These are phyloP conservation scores for Ypsolopha scabrella DNA, from an alignment of 2,888 invertebrate species.

Conservation along the genomic window DNA sequence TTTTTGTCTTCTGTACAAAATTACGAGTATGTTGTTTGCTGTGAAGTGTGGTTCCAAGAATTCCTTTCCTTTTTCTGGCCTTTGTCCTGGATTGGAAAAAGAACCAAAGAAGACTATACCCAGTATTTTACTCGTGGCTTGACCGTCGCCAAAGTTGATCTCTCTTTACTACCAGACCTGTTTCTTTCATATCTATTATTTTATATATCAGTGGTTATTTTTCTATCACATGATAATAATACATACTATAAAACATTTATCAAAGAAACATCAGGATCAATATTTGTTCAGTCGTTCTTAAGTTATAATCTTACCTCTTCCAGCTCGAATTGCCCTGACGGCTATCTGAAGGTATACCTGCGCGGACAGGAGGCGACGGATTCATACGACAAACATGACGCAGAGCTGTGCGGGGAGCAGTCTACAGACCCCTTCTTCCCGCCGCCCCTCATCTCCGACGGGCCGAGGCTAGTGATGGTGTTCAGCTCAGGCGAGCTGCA, in stretches of 20 bases:
- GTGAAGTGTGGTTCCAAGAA: not conserved
- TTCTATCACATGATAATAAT: too few relatives aligned
- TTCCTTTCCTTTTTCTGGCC: too few relatives aligned
- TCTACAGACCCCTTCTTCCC: constrained; percentile 70
- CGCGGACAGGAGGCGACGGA: constrained; percentile 94
- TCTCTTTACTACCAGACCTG: too few relatives aligned
- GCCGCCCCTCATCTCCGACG: constrained; percentile 87
- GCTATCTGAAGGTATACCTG: constrained; percentile 90
- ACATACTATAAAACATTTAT: too few relatives aligned
- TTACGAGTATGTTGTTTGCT: not conserved
- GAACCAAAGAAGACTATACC: too few relatives aligned
- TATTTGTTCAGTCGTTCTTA: not conserved
- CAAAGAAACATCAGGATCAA: too few relatives aligned
- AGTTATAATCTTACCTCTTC: constrained; percentile 27
- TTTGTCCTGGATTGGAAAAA: too few relatives aligned
- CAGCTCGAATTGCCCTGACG: constrained; percentile 82
- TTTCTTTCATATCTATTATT: too few relatives aligned
- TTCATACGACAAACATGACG: constrained; percentile 93
- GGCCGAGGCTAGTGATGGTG: constrained; percentile 93
- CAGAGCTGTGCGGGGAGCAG: constrained; percentile 88
- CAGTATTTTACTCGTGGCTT: too few relatives aligned
- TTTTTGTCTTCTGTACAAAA: too few relatives aligned
- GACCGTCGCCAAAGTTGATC: too few relatives aligned
- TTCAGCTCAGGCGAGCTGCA: constrained; percentile 94
- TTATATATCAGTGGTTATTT: too few relatives aligned